Percentiles rank a stretch among this genome's conserved stretches.
These are phyloP conservation scores for Trilocha varians DNA, from an alignment of 2,888 invertebrate species.

Conservation along the genomic window DNA sequence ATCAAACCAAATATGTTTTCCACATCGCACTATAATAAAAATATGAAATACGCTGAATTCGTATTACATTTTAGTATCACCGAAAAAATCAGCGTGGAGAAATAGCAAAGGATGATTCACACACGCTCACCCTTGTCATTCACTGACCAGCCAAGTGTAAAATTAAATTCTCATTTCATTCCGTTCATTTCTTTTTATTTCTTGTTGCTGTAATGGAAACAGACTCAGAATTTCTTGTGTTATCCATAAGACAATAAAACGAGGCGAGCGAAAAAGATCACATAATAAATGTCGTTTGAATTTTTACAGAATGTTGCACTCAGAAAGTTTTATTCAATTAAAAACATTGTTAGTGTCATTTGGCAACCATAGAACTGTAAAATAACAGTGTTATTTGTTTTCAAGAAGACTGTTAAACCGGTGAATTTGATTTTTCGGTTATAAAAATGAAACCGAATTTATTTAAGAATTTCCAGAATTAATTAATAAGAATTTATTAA, in stretches of 20 bases:
- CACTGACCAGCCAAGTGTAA: conserved; percentile 39
- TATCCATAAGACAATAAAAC: conserved; percentile 3
- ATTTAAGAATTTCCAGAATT: too few species aligned
- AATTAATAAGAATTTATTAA: too few species aligned
- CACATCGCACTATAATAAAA: not conserved
- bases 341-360: too few species aligned
- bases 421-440: too few species aligned
- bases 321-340: too few species aligned
- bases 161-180: conserved; percentile 44
- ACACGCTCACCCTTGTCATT: conserved; percentile 30
- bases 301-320: too few species aligned
- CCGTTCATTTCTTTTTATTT: conserved; percentile 18
- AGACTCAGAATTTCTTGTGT: conserved; percentile 10
- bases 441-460: too few species aligned
- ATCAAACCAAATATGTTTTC: not conserved
- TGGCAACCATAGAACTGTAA: too few species aligned
- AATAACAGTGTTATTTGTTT: too few species aligned
- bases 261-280: too few species aligned
- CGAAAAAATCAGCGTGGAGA: conserved; percentile 13
- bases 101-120: conserved; percentile 6
- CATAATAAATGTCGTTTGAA: too few species aligned
- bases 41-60: not conserved
- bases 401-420: too few species aligned
- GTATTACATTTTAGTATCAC: conserved; percentile 10
- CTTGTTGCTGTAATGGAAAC: conserved; percentile 19